These are phyloP conservation scores for Isichthys henryi DNA, from an alignment of 2,113 vertebrate species.

Conservation along the genomic window DNA sequence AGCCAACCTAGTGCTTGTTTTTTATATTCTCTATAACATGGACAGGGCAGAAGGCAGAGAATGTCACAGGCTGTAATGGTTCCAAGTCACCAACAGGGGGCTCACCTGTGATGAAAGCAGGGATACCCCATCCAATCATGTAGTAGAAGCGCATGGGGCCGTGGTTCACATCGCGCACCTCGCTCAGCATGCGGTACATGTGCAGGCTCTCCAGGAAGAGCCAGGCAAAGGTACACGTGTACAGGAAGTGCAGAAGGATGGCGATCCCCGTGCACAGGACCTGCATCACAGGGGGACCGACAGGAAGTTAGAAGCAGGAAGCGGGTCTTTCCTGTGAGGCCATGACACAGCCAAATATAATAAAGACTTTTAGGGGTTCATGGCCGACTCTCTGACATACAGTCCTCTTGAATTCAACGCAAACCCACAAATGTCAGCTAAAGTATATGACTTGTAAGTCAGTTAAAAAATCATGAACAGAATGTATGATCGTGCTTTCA, in stretches of 20 bases:
- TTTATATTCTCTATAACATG: background rate
- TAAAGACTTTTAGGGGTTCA: background rate
- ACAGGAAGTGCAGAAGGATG: slow-evolving; percentile 92
- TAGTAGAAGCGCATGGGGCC: slow-evolving; percentile 96
- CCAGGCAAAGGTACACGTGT: slow-evolving; percentile 88
- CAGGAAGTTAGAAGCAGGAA: background rate
- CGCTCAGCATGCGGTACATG: slow-evolving; percentile 78
- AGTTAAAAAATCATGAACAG: background rate
- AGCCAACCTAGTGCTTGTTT: background rate
- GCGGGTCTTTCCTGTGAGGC: background rate
- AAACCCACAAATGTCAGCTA: background rate
- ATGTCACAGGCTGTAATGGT: background rate
- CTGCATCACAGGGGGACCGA: slow-evolving; percentile 46
- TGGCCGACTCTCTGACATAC: background rate
- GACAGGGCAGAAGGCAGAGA: background rate
- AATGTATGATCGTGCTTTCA: background rate
- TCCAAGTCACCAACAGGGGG: background rate
- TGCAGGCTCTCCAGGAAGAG: slow-evolving; percentile 86
- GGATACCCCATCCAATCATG: slow-evolving; percentile 88
- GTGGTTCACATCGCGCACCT: slow-evolving; percentile 80
- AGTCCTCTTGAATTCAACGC: background rate
- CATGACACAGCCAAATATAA: background rate
- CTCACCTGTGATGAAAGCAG: slow-evolving; percentile 85
- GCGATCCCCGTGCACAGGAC: slow-evolving; percentile 87
- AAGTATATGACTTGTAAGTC: background rate